Percentiles rank a stretch among this genome's conserved stretches.
Evolutionary conservation across 2,113 vertebrate species (phyloP).

Genomic region (Rhea pennata): DNA sequence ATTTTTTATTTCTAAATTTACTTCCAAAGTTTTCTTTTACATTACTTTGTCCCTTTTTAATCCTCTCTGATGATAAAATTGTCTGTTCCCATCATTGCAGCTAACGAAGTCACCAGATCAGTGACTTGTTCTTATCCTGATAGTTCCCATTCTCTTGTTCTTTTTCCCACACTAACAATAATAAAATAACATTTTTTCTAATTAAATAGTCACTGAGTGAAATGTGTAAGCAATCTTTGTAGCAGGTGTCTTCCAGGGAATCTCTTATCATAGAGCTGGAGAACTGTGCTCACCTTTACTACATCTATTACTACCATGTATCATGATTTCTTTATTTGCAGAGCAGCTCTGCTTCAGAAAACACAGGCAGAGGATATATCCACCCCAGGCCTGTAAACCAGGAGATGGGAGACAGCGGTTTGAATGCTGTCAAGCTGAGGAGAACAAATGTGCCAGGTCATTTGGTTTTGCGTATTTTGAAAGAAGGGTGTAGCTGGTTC

Average conservation of each 20-base stretch:
- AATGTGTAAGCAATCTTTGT: neutral
- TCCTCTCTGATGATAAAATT: conserved; percentile 20
- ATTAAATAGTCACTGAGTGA: neutral
- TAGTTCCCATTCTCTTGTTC: neutral
- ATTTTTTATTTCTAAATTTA: conserved; percentile 50
- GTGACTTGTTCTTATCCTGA: conserved; percentile 8
- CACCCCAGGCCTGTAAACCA: neutral
- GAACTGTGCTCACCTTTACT: neutral
- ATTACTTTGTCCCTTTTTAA: conserved; percentile 40
- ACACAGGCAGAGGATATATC: neutral
- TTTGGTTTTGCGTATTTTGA: neutral
- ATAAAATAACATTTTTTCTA: neutral
- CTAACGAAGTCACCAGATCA: neutral
- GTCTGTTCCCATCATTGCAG: neutral
- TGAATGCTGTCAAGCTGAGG: neutral
- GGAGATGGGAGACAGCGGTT: neutral
- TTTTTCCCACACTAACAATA: conserved; percentile 15
- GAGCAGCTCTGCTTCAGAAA: neutral
- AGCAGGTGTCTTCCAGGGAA: neutral
- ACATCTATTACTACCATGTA: neutral
- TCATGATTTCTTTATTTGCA: neutral
- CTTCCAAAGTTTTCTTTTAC: conserved; percentile 3
- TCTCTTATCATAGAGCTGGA: neutral
- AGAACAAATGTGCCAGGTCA: neutral
- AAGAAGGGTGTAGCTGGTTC: neutral